Base-by-base conservation (phyloP, 2,888 invertebrate genomes). In the Hydroisotoma schaefferi region DNA sequence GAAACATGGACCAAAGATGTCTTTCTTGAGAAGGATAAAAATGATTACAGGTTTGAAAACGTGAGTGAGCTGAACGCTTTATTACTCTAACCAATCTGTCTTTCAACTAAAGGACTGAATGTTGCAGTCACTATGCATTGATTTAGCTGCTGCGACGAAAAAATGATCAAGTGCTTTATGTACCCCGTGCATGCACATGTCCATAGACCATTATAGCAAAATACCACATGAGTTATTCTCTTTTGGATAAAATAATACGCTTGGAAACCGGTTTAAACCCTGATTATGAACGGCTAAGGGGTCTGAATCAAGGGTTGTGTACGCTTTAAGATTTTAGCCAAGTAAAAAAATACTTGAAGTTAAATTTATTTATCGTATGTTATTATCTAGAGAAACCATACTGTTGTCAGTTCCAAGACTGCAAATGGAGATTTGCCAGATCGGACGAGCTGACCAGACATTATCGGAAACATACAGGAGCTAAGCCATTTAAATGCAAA, bases 381-480 rank as follows among this genome's bases (percentile, higher is more conserved):
- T 33, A 33, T 33, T 33, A 10, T 33, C 15, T 33, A 44, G 82
- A 82, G 73, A 82, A 82, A 72, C 82, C 82, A 15, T 82, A 82
- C 75, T 76, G 75, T 43, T 82, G 82, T 73, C 80, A 80, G 68
- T 82, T 81, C 78, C 78, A 79, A 51, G 79, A 77, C 61, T 82
- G 82, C 73, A 79, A 80, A 67, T 82, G 82, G 82, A 75, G 81
- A 60, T 82, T 82, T 71, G 82, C 82, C 10, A 76, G 81, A n/a
- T 81, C 80, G 1, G 82, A 82, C 74, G 82, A 82, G 74, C 74
- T 82, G 59, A 82, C 82, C 25, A 77, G 82, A 26, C 82, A 82
- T 74, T 81, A 81, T 73, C 77, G 82, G 62, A 82, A 82, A 72
- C 82, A 82, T 75, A 82, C 82, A 2, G 82, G 82, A 10, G 81